phyloP scores from a whole-genome alignment of 2,797 vertebrate genomes.

The Sebastes itinus region DNA sequence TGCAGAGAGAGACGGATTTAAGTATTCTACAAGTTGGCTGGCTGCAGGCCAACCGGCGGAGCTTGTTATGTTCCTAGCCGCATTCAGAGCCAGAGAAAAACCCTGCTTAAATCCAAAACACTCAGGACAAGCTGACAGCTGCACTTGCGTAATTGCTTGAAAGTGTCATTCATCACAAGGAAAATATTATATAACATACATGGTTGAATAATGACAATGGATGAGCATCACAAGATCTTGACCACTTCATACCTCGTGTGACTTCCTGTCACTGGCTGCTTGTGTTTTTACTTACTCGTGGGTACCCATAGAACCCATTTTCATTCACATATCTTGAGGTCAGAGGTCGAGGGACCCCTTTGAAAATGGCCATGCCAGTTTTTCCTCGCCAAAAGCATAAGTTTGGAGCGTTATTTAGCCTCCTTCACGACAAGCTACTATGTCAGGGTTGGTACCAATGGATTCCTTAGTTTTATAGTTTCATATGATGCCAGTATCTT shows the following conservation, averaged over 20 bases:
- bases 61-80: not conserved
- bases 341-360: too few species aligned
- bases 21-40: constrained; percentile 27
- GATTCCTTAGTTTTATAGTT: accelerated
- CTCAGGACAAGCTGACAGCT: constrained; percentile 3
- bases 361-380: too few species aligned
- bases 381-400: accelerated
- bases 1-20: constrained; percentile 19
- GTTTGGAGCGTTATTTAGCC: too few species aligned
- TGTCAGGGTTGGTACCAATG: too few species aligned
- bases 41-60: constrained; percentile 2
- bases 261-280: not conserved
- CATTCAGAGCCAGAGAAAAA: constrained; percentile 5
- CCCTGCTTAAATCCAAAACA: constrained; percentile 10
- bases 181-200: not conserved
- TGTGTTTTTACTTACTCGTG: not conserved
- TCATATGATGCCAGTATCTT: too few species aligned
- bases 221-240: not conserved
- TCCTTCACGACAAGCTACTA: too few species aligned
- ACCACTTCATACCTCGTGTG: not conserved
- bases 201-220: not conserved
- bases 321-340: too few species aligned
- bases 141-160: not conserved
- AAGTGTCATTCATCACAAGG: constrained; percentile 19
- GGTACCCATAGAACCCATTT: too few species aligned